Base-by-base conservation (phyloP, 2,797 vertebrate species). In the Hydrophis major region DNA sequence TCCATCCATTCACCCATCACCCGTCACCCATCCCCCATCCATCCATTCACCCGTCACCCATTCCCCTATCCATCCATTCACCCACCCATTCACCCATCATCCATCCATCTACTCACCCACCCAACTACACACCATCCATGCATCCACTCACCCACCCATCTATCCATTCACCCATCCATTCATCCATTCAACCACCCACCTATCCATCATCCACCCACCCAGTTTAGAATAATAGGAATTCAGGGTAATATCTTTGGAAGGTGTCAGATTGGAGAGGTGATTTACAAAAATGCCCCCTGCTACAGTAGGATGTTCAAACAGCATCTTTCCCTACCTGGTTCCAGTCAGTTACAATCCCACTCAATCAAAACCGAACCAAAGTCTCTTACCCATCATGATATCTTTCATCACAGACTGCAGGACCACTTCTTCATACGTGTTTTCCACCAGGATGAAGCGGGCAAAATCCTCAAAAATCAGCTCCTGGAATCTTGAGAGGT, bases 381-480 rank as follows among this genome's bases (percentile, higher is more conserved):
- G 37, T 47, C 20, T 12, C 98, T 96, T 94, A 99, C 99, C 99
- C 98, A 99, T 99, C 98, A 99, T 98, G 93, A 99, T 99, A 96
- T 99, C 99, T 96, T 99, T 99, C 97, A 98, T 98, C 94, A 99
- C 99, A 0, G 99, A 99, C 96, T 99, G 99, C 20, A 99, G 97
- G 93, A 99, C 98, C 27, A 99, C 98, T 96, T 99, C 99, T 96
- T 99, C 99, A 0, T 98, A 99, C 0, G 99, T 97, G 95, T 99
- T 99, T 94, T 99, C 99, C 95, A 99, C 99, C 95, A 99, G 97
- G 94, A 99, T 98, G 97, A 99, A 99, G 86, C 96, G 98, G 90
- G 99, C 98, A 27, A 99, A 99, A 97, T 99, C 99, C 96, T 99
- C 99, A 0, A 99, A 99, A 97, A 99, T 99, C 47, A 99, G 97